These are phyloP conservation scores for Peromyscus polionotus DNA, from an alignment of 2,113 vertebrate species.

Conservation along the genomic window DNA sequence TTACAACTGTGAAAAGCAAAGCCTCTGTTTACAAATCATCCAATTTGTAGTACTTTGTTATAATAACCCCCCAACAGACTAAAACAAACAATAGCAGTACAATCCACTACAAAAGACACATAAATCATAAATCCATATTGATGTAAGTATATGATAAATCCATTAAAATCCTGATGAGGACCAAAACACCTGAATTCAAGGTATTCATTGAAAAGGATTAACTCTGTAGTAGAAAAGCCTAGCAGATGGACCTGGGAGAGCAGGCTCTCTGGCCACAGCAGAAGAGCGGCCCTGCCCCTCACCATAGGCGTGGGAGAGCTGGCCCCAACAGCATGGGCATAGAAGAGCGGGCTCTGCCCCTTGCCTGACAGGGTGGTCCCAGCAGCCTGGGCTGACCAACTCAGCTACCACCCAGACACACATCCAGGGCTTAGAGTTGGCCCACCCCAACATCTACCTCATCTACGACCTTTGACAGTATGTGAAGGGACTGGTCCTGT, in stretches of 20 bases:
- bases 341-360: background rate
- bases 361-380: background rate
- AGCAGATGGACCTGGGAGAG: background rate
- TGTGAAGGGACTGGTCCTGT: background rate
- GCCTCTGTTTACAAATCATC: background rate
- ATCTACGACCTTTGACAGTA: background rate
- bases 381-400: background rate
- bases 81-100: slow-evolving; percentile 34
- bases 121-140: background rate
- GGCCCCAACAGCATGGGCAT: background rate
- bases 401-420: background rate
- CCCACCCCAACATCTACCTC: background rate
- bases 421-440: background rate
- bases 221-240: slow-evolving; percentile 25
- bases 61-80: background rate
- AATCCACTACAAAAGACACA: background rate
- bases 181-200: slow-evolving; percentile 49
- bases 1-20: background rate
- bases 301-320: background rate
- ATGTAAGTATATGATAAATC: background rate
- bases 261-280: background rate
- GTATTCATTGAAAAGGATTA: slow-evolving; percentile 36
- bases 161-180: slow-evolving; percentile 12
- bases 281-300: background rate
- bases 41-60: background rate